Evolutionary conservation across 2,888 invertebrate genomes (phyloP), one percentile per base, ranked within the genome.

Genomic region (Lamproptera curius): DNA sequence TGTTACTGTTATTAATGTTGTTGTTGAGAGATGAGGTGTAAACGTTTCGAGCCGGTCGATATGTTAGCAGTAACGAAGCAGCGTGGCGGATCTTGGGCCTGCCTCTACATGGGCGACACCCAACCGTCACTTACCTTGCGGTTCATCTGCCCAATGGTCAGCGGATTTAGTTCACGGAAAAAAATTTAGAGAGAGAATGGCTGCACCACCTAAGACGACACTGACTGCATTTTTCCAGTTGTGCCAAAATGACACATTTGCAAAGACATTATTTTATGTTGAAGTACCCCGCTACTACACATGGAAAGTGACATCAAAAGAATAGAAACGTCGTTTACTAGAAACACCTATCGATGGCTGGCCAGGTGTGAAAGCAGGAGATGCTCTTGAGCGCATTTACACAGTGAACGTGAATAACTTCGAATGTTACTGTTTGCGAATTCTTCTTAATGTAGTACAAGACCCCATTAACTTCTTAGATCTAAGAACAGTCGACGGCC

Each of bases 221-320:
- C n/a, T n/a, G n/a, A n/a, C n/a, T n/a, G n/a, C 46, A 26, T 75
- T 74, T 57, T 74, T 76, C 43, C 31, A 53, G 17, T 55, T 73
- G 3, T 76, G 71, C 43, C 44, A 62, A 58, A 57, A 28, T 37
- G 58, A 51, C 28, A 46, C 16, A 54, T 52, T 39, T 62, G 61
- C 50, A 38, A 63, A 56, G 62, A 70, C 70, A n/a, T 52, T 71
- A 42, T 51, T 71, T 5, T 71, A 73, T 51, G 44, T 40, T 42
- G 62, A 72, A 16, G 59, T 68, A 15, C 67, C 67, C 2, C 34
- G 47, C n/a, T n/a, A n/a, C n/a, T n/a, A n/a, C n/a, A n/a, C n/a
- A n/a, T n/a, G n/a, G n/a, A n/a, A n/a, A n/a, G 38, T 39, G 16
- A 39, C 57, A 26, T 42, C 37, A 35, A 57, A 56, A 49, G 46